Evolutionary conservation across 1,140 invertebrate genomes (phyloP).

Genomic region (Bactericera cockerelli): DNA sequence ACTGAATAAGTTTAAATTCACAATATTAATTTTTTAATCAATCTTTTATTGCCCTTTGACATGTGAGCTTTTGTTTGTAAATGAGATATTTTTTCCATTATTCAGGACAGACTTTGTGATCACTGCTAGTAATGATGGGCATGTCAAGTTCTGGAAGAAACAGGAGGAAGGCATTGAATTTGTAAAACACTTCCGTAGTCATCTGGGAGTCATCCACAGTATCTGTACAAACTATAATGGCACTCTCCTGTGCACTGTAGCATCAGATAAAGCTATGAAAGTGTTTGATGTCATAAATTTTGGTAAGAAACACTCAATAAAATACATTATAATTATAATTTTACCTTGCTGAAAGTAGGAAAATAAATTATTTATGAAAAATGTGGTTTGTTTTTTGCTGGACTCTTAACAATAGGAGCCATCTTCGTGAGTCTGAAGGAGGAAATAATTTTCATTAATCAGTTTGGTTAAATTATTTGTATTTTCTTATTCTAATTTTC

Average conservation of each 20-base stretch:
- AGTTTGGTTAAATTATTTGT: too few species aligned
- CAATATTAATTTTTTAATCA: too few species aligned
- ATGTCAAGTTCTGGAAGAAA: conserved; percentile 99
- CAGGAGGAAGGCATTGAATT: conserved; percentile 88
- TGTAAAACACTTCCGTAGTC: conserved; percentile 96
- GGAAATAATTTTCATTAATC: too few species aligned
- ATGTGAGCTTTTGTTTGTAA: conserved; percentile 10
- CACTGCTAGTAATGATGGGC: conserved; percentile 90
- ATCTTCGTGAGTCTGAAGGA: too few species aligned
- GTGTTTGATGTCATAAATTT: conserved; percentile 98
- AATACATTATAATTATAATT: too few species aligned
- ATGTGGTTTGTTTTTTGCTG: too few species aligned
- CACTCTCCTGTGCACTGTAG: conserved; percentile 75
- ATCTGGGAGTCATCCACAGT: conserved; percentile 65
- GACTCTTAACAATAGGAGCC: too few species aligned
- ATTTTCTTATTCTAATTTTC: neutral
- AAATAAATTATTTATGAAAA: too few species aligned
- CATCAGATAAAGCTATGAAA: conserved; percentile 89
- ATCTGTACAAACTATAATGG: conserved; percentile 73
- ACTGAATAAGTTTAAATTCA: too few species aligned
- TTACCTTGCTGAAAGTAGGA: too few species aligned
- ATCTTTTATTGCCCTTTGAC: conserved; percentile 1
- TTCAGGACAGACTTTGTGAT: conserved; percentile 87
- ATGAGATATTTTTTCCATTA: conserved; percentile 19
- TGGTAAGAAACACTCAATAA: too few species aligned